Conservation (phyloP, 2,797 vertebrate species). For the Masticophis lateralis region DNA sequence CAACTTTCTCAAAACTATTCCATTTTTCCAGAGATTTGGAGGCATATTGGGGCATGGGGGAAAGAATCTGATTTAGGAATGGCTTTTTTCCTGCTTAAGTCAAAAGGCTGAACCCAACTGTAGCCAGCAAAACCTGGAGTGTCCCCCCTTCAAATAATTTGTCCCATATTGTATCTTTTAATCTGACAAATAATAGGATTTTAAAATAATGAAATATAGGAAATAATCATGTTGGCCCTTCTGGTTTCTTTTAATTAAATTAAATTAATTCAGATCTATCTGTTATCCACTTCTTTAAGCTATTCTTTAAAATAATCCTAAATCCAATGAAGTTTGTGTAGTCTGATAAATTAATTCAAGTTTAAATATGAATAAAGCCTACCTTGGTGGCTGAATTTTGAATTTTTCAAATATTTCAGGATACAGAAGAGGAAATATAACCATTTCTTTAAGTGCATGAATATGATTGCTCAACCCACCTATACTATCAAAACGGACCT, state of each 20-base stretch:
- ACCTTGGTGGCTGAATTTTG: slow-evolving; percentile 99
- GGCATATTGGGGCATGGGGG: neutral
- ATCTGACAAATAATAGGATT: neutral
- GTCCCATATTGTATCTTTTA: neutral
- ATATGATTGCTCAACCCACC: slow-evolving; percentile 94
- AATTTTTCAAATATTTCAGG: slow-evolving; percentile 98
- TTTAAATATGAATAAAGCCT: slow-evolving; percentile 39
- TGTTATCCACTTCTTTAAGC: neutral
- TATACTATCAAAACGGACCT: slow-evolving; percentile 94
- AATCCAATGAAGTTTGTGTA: neutral
- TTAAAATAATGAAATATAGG: neutral
- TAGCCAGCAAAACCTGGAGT: neutral
- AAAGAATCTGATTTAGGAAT: neutral
- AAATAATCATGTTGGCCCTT: neutral
- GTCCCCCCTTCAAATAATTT: neutral
- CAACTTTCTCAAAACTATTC: neutral
- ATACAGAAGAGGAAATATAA: slow-evolving; percentile 96
- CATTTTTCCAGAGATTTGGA: neutral
- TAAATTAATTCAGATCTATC: neutral
- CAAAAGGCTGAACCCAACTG: neutral
- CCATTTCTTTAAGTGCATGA: slow-evolving; percentile 98
- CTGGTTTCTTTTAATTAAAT: neutral
- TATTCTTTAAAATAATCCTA: neutral
- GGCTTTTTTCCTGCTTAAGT: neutral
- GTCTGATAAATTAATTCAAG: neutral